Evolutionary conservation across 2,797 vertebrate genomes (phyloP), one percentile per base, ranked within the genome.

Genomic region (Echeneis naucrates): DNA sequence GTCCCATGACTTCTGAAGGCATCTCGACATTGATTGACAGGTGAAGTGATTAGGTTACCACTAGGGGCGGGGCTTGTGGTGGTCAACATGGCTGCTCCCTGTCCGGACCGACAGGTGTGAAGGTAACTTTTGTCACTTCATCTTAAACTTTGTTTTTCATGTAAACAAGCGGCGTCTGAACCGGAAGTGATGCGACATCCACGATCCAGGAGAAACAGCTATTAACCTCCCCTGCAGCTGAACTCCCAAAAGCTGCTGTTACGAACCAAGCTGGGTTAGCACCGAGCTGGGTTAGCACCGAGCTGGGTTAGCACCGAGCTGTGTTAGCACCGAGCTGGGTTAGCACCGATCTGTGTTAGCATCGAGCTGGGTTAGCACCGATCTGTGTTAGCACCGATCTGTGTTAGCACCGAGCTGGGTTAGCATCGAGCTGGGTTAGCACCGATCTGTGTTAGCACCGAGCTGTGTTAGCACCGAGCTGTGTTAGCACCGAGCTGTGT

Each of bases 61-160:
- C 38, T 2, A 68, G 68, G 78, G 89, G 87, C 78, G 83, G 72
- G 66, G 54, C 63, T n/a, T 68, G 3, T 24, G 75, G 62, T 44
- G 62, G 50, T 63, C 70, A 86, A 85, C 40, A 89, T 90, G 88
- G 85, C 85, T 47, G 86, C 83, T 68, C 73, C 68, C 84, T 62
- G 81, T 40, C 54, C 38, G 61, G 58, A 74, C 70, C 86, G 82
- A 84, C 85, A 82, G 74, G 81, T 88, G 68, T 82, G 77, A 86
- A 83, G 90, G 86, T 90, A 90, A 85, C 61, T 16, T 61, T 23
- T 21, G 60, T 23, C 33, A 14, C 19, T 42, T 12, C 2, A 0
- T 2, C 7, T 23, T 16, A 0, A 3, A 9, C 23, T 16, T 44
- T 14, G 0, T 44, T 33, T 30, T 26, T n/a, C 1, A 1, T 6